Percentiles rank a stretch among this genome's conserved stretches.
These are phyloP conservation scores for Drosophila ezoana DNA, from an alignment of 2,888 invertebrate genomes.

Conservation along the genomic window DNA sequence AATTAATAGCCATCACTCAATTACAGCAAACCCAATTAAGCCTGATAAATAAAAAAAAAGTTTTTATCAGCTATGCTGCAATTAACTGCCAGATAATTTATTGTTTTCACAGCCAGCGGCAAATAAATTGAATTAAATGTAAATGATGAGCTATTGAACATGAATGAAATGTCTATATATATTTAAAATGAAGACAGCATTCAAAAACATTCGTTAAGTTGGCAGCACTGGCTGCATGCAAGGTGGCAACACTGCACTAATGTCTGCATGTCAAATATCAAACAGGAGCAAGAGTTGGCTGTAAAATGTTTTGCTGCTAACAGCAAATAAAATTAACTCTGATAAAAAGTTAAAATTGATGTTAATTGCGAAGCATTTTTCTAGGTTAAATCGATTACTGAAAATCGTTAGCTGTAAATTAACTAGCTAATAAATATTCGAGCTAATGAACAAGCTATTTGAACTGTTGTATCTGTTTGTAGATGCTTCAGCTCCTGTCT, in stretches of 20 bases:
- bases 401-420: not conserved
- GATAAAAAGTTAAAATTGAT: too few relatives aligned
- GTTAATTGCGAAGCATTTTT: too few relatives aligned
- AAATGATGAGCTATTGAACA: constrained; percentile 2
- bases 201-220: not conserved
- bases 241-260: not conserved
- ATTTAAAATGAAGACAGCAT: not conserved
- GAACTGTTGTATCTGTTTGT: constrained; percentile 7
- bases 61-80: not conserved
- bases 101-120: constrained; percentile 4
- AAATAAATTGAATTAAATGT: constrained; percentile 8
- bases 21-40: not conserved
- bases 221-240: not conserved
- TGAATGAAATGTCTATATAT: constrained; percentile 1
- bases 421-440: not conserved
- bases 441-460: constrained; percentile 7
- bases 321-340: too few relatives aligned
- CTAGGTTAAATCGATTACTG: too few relatives aligned
- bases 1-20: constrained; percentile 19
- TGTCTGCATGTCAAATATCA: not conserved
- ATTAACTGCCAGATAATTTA: constrained; percentile 11
- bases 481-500: not conserved
- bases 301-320: too few relatives aligned
- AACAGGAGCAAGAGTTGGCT: not conserved
- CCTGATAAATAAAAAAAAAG: constrained; percentile 6